These are phyloP conservation scores for Aquatica leii DNA, from an alignment of 2,888 invertebrate species.

Conservation along the genomic window DNA sequence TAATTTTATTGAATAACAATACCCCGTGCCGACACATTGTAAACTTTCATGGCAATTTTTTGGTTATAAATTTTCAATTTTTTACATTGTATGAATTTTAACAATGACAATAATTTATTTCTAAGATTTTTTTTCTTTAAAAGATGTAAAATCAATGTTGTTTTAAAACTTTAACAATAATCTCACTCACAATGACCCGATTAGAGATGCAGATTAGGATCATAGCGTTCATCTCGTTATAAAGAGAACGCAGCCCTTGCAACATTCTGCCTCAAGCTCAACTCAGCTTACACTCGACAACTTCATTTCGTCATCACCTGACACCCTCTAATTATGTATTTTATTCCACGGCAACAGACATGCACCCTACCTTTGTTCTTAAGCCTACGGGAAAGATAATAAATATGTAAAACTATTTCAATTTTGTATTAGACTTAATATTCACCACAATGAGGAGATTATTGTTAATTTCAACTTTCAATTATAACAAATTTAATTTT, in stretches of 20 bases:
- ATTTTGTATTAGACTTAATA: conserved; percentile 44
- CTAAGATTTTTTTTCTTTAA: not conserved
- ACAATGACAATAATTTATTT: conserved; percentile 1
- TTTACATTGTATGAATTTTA: not conserved
- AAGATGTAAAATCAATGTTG: conserved; percentile 15
- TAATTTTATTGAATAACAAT: conserved; percentile 30
- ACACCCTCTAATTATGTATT: conserved; percentile 60
- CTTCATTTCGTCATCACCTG: conserved; percentile 51
- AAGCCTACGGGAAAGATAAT: conserved; percentile 33
- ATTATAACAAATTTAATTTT: conserved; percentile 25
- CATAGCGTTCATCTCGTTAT: conserved; percentile 28
- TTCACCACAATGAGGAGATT: conserved; percentile 38
- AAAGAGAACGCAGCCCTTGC: conserved; percentile 34
- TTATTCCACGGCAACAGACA: conserved; percentile 53
- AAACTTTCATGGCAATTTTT: not conserved
- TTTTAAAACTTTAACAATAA: conserved; percentile 14
- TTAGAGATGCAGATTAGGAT: conserved; percentile 35
- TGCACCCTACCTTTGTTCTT: conserved; percentile 44
- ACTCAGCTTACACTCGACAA: conserved; percentile 35
- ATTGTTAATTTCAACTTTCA: conserved; percentile 33
- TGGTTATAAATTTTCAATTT: conserved; percentile 7
- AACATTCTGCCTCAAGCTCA: conserved; percentile 34
- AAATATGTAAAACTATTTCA: conserved; percentile 49
- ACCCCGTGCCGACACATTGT: conserved; percentile 2
- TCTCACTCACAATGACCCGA: conserved; percentile 28